A percentile compares a stretch with the other conserved stretches of the same genome.
These are phyloP conservation scores for Chymomyza procnemis DNA, from an alignment of 2,888 invertebrate genomes.

Conservation along the genomic window DNA sequence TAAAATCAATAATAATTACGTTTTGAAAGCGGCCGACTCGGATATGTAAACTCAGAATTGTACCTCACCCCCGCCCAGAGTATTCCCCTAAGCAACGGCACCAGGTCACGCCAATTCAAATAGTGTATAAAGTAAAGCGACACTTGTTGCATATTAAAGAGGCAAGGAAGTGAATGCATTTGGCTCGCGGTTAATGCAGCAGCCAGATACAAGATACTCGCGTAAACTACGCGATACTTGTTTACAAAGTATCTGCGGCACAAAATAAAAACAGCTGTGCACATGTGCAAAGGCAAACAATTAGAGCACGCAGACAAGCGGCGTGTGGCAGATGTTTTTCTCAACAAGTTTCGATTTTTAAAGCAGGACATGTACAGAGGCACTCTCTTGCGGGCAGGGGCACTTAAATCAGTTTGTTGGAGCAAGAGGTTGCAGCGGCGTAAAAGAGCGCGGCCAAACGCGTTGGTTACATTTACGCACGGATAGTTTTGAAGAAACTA, in stretches of 20 bases:
- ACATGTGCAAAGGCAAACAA: constrained; percentile 66
- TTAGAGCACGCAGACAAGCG: constrained; percentile 41
- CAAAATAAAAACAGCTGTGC: constrained; percentile 38
- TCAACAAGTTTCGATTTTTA: constrained; percentile 10
- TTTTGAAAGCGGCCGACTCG: constrained; percentile 33
- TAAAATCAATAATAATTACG: constrained; percentile 68
- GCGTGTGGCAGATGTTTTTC: constrained; percentile 70
- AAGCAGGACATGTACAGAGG: constrained; percentile 45
- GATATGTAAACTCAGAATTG: constrained; percentile 7
- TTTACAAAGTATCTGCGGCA: neutral
- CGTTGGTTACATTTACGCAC: constrained; percentile 50
- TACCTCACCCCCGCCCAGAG: too few relatives aligned
- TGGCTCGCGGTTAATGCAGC: constrained; percentile 53
- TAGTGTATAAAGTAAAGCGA: constrained; percentile 12
- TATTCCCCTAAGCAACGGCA: constrained; percentile 26
- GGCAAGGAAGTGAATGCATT: constrained; percentile 33
- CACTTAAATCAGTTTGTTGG: constrained; percentile 40
- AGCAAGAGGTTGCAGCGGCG: constrained; percentile 5
- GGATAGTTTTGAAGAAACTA: constrained; percentile 31
- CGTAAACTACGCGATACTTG: constrained; percentile 18
- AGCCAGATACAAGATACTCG: constrained; percentile 35
- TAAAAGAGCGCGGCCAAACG: constrained; percentile 24
- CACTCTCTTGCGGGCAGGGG: constrained; percentile 17
- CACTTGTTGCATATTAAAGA: constrained; percentile 66
- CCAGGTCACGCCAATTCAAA: neutral